Conservation (phyloP, 1,140 invertebrate genomes). For the Acyrthosiphon pisum region DNA sequence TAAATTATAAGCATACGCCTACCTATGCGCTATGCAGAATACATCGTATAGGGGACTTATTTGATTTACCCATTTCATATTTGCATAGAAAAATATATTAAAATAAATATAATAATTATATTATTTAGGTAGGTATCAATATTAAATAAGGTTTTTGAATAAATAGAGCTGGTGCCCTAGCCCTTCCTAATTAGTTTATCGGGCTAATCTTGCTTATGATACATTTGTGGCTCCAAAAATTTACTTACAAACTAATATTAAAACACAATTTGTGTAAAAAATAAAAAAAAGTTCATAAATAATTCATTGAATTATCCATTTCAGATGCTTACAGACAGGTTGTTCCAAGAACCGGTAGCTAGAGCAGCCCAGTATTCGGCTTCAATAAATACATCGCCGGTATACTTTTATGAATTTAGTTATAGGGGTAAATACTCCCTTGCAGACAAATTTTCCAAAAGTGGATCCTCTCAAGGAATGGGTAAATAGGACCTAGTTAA, state of each 20-base stretch:
- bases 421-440: constrained; percentile 68
- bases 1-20: too few species aligned
- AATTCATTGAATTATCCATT: too few species aligned
- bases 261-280: neutral
- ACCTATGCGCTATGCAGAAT: too few species aligned
- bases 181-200: neutral
- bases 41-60: neutral
- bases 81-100: neutral
- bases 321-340: constrained; percentile 68
- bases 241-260: neutral
- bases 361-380: constrained; percentile 68
- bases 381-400: constrained; percentile 65
- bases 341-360: constrained; percentile 68
- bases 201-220: neutral
- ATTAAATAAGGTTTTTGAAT: neutral
- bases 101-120: neutral
- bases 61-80: neutral
- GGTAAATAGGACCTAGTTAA: constrained; percentile 63
- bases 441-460: constrained; percentile 62
- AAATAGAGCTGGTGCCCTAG: neutral
- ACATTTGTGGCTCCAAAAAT: neutral
- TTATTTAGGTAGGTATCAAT: neutral
- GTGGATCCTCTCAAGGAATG: constrained; percentile 65
- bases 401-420: constrained; percentile 69
- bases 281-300: neutral